phyloP scores from a whole-genome alignment of 2,113 vertebrate genomes.

The Amphilophus citrinellus region DNA sequence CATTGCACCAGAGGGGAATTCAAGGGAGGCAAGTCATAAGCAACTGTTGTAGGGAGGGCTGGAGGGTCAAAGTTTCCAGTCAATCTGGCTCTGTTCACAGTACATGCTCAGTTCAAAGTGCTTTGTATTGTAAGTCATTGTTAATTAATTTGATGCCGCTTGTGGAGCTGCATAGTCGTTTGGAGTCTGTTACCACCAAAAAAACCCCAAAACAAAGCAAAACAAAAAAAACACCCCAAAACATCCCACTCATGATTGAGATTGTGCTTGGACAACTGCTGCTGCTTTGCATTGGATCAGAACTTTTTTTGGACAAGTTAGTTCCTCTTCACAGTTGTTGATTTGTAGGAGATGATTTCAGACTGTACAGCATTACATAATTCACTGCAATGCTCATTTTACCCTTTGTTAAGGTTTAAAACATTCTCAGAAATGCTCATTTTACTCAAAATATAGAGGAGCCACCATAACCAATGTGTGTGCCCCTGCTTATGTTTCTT shows the following conservation, averaged over 20 bases:
- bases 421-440: background rate
- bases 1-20: conserved; percentile 61
- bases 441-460: background rate
- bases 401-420: background rate
- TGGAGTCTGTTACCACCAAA: conserved; percentile 45
- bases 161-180: conserved; percentile 67
- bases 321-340: background rate
- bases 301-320: background rate
- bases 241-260: background rate
- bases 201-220: conserved; percentile 2
- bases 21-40: conserved; percentile 60
- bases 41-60: conserved; percentile 69
- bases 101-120: conserved; percentile 74
- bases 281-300: conserved; percentile 35
- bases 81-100: conserved; percentile 73
- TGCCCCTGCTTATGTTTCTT: background rate
- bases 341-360: conserved; percentile 6
- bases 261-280: conserved; percentile 16
- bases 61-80: conserved; percentile 76
- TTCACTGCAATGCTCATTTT: background rate
- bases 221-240: conserved; percentile 4
- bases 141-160: conserved; percentile 83
- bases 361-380: background rate
- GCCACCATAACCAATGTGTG: background rate
- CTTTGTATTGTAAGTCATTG: conserved; percentile 83